These are phyloP conservation scores for Basileuterus tristriatus DNA, from an alignment of 2,797 vertebrate species.

Conservation along the genomic window DNA sequence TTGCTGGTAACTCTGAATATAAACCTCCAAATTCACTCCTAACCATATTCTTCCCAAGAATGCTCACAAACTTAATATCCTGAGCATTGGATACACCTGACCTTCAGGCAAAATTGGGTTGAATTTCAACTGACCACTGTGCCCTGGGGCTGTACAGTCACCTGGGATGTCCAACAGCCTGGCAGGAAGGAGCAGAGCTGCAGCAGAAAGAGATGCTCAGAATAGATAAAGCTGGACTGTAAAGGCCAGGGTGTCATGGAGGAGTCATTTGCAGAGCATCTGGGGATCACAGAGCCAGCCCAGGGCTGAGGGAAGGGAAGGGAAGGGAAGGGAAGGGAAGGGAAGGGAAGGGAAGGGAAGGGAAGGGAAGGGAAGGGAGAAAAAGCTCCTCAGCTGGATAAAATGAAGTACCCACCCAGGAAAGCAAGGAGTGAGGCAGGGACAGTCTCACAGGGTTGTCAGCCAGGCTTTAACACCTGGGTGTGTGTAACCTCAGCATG, in stretches of 20 bases:
- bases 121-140: background rate
- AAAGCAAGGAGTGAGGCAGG: background rate
- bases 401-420: background rate
- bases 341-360: background rate
- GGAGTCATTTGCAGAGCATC: background rate
- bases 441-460: rapidly evolving
- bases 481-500: background rate
- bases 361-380: no score
- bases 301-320: background rate
- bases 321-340: background rate
- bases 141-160: no score
- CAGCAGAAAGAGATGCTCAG: background rate
- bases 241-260: rapidly evolving
- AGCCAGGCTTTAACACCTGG: no score
- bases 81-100: background rate
- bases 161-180: background rate
- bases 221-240: background rate
- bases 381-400: background rate
- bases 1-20: background rate
- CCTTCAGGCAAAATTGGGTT: background rate
- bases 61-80: background rate
- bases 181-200: background rate
- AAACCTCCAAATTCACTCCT: background rate
- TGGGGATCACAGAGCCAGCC: no score
- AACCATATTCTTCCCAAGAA: background rate